Evolutionary conservation across 2,797 vertebrate genomes (phyloP).

Genomic region (Tapirus indicus): DNA sequence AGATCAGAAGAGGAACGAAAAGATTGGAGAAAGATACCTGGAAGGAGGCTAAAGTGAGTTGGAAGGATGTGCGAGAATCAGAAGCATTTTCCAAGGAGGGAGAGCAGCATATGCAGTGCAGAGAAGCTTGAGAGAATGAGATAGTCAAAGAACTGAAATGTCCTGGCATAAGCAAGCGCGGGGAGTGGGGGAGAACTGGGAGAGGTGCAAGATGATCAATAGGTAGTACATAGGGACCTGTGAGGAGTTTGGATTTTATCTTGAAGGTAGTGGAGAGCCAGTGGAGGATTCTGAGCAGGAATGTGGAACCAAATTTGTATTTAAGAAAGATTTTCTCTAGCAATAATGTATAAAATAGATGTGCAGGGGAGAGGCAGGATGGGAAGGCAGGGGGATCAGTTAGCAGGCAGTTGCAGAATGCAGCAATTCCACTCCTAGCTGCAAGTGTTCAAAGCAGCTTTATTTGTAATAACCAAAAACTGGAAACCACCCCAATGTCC

Average conservation of each 20-base stretch:
- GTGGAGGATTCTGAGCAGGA: neutral
- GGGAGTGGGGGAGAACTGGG: neutral
- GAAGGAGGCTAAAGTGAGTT: neutral
- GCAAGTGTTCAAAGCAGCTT: neutral
- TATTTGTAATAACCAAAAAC: neutral
- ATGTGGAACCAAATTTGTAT: neutral
- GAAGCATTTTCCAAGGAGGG: neutral
- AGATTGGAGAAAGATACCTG: neutral
- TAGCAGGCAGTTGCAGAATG: neutral
- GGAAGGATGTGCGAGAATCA: neutral
- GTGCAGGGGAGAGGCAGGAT: neutral
- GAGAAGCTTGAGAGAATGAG: neutral
- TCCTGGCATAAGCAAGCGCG: neutral
- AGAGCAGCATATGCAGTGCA: neutral
- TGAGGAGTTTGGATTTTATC: neutral
- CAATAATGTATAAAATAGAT: neutral
- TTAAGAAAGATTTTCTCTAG: neutral
- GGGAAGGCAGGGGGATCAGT: neutral
- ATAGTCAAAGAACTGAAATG: neutral
- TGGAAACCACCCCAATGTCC: neutral
- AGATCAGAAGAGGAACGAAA: neutral
- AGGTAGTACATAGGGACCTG: neutral
- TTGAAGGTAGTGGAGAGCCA: neutral
- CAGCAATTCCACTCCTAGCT: neutral
- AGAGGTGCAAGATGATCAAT: neutral